phyloP scores from a whole-genome alignment of 2,797 vertebrate species.

The Chloroceryle inda region DNA sequence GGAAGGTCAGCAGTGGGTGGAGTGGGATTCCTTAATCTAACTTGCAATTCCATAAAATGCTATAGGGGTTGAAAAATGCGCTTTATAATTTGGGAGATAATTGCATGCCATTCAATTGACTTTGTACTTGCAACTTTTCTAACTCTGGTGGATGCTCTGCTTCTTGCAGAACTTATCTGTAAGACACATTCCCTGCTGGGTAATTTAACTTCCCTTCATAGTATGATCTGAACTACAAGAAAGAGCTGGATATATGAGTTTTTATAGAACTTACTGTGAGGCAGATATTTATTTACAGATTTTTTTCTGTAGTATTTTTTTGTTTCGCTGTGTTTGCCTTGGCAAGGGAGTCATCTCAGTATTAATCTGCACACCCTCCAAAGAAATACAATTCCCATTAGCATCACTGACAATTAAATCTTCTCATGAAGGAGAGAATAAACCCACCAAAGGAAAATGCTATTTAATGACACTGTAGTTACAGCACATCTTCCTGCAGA shows the following conservation, averaged over 20 bases:
- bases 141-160: neutral
- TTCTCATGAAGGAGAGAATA: neutral
- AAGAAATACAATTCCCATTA: neutral
- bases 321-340: neutral
- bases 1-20: slow-evolving; percentile 16
- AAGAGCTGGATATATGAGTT: neutral
- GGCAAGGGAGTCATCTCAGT: neutral
- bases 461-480: slow-evolving; percentile 27
- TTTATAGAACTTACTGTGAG: neutral
- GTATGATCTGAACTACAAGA: neutral
- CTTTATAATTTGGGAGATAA: slow-evolving; percentile 39
- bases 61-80: neutral
- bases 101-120: neutral
- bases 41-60: neutral
- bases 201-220: neutral
- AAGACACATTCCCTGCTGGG: neutral
- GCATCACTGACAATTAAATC: neutral
- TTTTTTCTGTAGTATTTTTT: neutral
- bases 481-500: slow-evolving; percentile 44
- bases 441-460: neutral
- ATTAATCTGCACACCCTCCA: neutral
- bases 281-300: slow-evolving; percentile 9
- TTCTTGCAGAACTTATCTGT: slow-evolving; percentile 6
- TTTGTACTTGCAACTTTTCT: neutral
- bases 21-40: slow-evolving; percentile 1